Evolutionary conservation across 2,888 invertebrate species (phyloP), one percentile per base, ranked within the genome.

Genomic region (Platypus cylindrus): DNA sequence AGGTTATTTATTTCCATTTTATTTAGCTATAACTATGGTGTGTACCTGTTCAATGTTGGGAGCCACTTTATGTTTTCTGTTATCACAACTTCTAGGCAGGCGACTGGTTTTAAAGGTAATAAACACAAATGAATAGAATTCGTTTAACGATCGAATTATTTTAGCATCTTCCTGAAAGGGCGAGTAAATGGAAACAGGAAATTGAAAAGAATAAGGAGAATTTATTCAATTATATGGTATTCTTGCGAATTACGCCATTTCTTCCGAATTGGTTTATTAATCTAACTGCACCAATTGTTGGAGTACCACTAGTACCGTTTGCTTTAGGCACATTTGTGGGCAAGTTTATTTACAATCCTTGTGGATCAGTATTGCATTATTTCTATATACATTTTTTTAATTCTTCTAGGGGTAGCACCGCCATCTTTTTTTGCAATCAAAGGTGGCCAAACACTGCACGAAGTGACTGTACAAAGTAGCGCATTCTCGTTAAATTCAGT

Each of bases 241-340:
- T 99, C 62, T 69, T 98, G 47, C 75, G 98, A 32, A 85, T 98
- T 55, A 98, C 98, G 16, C 98, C 98, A 34, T 80, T 98, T 56
- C 67, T 98, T 51, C 98, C 98, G 5, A 98, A 99, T 63, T 98
- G 98, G 98, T 95, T 98, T 61, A 95, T 95, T 46, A 95, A 95
- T 64, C 72, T 98, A 56, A 80, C 89, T 0, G 87, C 95, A 43
- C 98, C 98, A 24, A 86, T 99, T 22, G 84, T 98, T 51, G 91
- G 93, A 49, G 95, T 99, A 22, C 94, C 95, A 1, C 62, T 97
- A 41, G 55, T 74, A 44, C 89, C 90, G 40, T 98, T 99, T 65
- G 89, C 87, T 44, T 57, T 91, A 37, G 98, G 98, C 44, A 98
- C 98, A 39, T 95, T 98, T 62, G 70, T 97, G 44, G 41, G 41